Evolutionary conservation across 1,140 invertebrate genomes (phyloP).

Genomic region (Notospermus geniculatus): DNA sequence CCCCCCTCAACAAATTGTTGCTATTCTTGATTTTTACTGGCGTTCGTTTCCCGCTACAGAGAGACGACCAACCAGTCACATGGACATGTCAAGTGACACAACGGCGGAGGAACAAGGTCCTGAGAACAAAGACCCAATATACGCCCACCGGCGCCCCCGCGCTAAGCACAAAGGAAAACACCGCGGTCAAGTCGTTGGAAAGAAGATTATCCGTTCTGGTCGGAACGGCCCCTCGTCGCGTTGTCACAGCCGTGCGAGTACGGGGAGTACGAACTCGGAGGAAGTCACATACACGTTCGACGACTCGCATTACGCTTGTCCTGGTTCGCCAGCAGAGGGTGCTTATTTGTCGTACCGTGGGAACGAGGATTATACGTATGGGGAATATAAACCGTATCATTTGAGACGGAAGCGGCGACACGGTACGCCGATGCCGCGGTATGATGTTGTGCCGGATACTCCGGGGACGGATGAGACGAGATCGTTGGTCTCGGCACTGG

Average conservation of each 20-base stretch:
- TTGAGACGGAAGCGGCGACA: not conserved
- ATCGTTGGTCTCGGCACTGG: slow-evolving; percentile 28
- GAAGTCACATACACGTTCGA: slow-evolving; percentile 45
- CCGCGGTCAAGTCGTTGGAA: slow-evolving; percentile 31
- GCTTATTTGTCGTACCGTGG: slow-evolving; percentile 4
- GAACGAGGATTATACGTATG: not conserved
- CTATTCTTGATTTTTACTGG: no score
- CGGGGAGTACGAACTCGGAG: slow-evolving; percentile 42
- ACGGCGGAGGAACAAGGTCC: slow-evolving; percentile 32
- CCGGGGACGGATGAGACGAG: slow-evolving; percentile 36
- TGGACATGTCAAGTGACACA: slow-evolving; percentile 37
- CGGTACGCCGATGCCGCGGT: slow-evolving; percentile 16
- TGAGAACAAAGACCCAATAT: slow-evolving; percentile 19
- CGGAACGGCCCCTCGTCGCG: slow-evolving; percentile 17
- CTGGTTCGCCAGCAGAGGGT: not conserved
- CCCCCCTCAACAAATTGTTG: no score
- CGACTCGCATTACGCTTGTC: slow-evolving; percentile 21
- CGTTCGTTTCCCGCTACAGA: no score
- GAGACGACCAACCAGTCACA: slow-evolving; percentile 8
- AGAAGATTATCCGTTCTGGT: slow-evolving; percentile 8
- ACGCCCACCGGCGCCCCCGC: slow-evolving; percentile 26
- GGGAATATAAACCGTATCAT: slow-evolving; percentile 1
- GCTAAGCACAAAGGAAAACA: slow-evolving; percentile 36
- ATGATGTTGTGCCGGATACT: slow-evolving; percentile 31
- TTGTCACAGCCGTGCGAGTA: slow-evolving; percentile 34